Percentiles rank a stretch among this genome's conserved stretches.
phyloP scores from a whole-genome alignment of 2,797 vertebrate genomes.

The Luscinia luscinia region DNA sequence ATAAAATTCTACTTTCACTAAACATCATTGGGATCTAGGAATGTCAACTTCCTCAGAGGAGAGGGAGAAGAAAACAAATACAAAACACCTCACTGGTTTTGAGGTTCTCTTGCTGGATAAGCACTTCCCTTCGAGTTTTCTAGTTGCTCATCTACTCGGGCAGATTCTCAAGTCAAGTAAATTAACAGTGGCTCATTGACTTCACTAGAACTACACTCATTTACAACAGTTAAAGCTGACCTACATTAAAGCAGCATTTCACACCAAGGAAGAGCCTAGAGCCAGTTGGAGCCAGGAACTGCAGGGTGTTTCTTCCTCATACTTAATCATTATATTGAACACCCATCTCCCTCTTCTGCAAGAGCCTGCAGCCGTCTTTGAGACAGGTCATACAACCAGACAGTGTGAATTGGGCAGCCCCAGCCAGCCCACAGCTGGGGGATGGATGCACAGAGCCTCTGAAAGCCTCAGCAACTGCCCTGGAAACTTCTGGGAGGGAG shows the following conservation, averaged over 20 bases:
- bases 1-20: slow-evolving; percentile 59
- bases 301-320: background rate
- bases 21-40: slow-evolving; percentile 46
- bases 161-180: slow-evolving; percentile 19
- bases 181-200: background rate
- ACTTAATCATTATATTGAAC: background rate
- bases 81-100: background rate
- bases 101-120: background rate
- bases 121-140: background rate
- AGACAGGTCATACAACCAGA: background rate
- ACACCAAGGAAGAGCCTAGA: background rate
- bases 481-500: slow-evolving; percentile 17
- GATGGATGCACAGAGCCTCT: background rate
- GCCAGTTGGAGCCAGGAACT: background rate
- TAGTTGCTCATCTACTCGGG: background rate
- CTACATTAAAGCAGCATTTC: background rate
- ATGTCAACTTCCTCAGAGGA: slow-evolving; percentile 44
- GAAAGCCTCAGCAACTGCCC: background rate
- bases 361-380: background rate
- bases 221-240: background rate
- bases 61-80: background rate
- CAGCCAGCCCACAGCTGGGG: background rate
- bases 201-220: background rate
- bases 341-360: background rate
- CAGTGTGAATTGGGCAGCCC: background rate